A percentile compares a stretch with the other conserved stretches of the same genome.
Conservation (phyloP, 2,113 vertebrate species). For the Grallaria varia region DNA sequence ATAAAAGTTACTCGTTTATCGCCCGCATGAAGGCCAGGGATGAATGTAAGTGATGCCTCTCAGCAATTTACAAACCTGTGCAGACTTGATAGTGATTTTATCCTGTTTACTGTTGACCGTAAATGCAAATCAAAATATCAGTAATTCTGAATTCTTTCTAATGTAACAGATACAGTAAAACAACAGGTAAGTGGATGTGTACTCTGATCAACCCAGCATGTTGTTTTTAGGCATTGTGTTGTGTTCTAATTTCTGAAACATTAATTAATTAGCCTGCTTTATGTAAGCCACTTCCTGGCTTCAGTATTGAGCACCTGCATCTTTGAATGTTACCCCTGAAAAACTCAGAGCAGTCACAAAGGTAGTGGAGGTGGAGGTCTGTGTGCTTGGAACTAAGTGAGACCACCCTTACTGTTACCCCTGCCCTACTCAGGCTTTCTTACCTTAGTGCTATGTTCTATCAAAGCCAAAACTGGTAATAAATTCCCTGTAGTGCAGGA, state of each 20-base stretch:
- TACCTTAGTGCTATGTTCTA: accelerated
- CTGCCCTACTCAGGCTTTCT: background rate
- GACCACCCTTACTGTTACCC: accelerated
- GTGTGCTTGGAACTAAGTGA: too few relatives aligned
- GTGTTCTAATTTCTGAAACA: background rate
- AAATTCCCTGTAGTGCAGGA: background rate
- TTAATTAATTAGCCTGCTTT: background rate
- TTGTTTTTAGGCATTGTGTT: background rate
- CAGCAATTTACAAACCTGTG: background rate
- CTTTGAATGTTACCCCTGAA: background rate
- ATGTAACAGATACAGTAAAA: background rate
- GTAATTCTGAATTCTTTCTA: background rate
- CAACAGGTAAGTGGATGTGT: background rate
- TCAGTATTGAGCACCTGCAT: background rate
- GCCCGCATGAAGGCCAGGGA: constrained; percentile 98
- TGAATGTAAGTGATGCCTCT: constrained; percentile 81
- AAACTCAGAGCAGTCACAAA: background rate
- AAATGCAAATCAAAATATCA: background rate
- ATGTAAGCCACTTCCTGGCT: background rate
- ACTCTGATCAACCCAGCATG: background rate
- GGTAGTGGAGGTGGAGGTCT: background rate
- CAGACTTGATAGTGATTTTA: background rate
- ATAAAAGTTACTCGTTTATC: constrained; percentile 98
- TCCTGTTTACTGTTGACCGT: background rate
- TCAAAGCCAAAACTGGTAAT: background rate